Base-by-base conservation (phyloP, 2,113 vertebrate species). In the Ochotona princeps region DNA sequence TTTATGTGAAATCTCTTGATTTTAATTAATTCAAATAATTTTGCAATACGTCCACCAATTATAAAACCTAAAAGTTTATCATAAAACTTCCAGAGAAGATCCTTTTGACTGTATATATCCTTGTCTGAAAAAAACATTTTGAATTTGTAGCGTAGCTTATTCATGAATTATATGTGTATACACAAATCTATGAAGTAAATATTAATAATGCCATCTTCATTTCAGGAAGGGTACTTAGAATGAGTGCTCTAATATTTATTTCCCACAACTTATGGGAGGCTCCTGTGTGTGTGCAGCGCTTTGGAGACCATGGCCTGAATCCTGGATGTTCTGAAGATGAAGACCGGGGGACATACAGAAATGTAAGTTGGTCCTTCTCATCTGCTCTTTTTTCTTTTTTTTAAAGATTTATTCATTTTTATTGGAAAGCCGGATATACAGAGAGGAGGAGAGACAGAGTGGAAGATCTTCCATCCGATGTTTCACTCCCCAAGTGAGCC, bases 1-100 rank as follows among this genome's bases (percentile, higher is more conserved):
- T 72, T 81, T 63, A 61, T 91, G 65, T 89, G 38, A 86, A 79
- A 47, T 49, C 30, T 92, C 87, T 93, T 12, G 20, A 72, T 70
- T 81, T 92, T 72, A n/a, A n/a, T 78, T 18, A 18, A 81, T 35
- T 81, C 11, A 30, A 86, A 86, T 3, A 57, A 87, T 51, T 57
- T 87, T 49, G 90, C 83, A 81, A 57, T 30, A 49, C 4, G 7
- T 20, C 63, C 8, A 21, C 18, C 3, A 7, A 83, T 51, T 80
- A 73, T 3, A 90, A 90, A 66, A 83, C 38, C 28, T 69, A 44
- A 20, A 8, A 49, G 51, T 75, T 92, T 35, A 18, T 66, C 32
- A 65, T 23, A n/a, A 80, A 80, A 87, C 30, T 38, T 8, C 57
- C 47, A 12, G 3, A 65, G 49, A 70, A n/a, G 65, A 67, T 49